Percentiles rank a stretch among this genome's conserved stretches.
Conservation (phyloP, 1,140 invertebrate species). For the Dendroctonus ponderosae region DNA sequence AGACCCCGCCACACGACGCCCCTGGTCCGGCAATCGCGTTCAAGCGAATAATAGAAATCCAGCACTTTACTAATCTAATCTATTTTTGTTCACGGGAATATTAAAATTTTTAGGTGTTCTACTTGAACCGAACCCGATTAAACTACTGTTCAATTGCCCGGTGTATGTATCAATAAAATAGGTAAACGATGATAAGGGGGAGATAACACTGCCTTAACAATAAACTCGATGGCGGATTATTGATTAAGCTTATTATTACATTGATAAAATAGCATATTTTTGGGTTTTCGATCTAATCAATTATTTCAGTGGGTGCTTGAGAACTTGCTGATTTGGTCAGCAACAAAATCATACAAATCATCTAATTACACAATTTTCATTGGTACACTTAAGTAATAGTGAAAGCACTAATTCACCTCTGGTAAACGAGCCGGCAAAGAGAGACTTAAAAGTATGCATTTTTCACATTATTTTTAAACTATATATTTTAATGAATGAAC, state of each 20-base stretch:
- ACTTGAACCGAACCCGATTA: constrained; percentile 2
- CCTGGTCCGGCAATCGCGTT: not conserved
- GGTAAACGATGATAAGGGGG: constrained; percentile 16
- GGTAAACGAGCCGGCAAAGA: no score
- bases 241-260: constrained; percentile 23
- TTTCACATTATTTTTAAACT: no score
- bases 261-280: no score
- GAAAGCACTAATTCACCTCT: no score
- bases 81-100: constrained; percentile 9
- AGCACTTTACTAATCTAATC: constrained; percentile 22
- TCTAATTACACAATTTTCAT: no score
- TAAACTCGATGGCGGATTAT: constrained; percentile 25
- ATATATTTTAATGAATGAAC: no score
- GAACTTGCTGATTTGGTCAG: no score
- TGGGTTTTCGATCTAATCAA: no score
- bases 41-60: constrained; percentile 9
- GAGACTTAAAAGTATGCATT: no score
- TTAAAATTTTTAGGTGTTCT: constrained; percentile 13
- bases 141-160: constrained; percentile 35
- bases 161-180: constrained; percentile 33
- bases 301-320: no score
- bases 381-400: no score
- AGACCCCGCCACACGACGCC: not conserved
- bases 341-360: no score
- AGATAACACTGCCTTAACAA: constrained; percentile 27